Evolutionary conservation across 2,888 invertebrate species (phyloP), one percentile per base, ranked within the genome.

Genomic region (Tolmerus cingulatus): DNA sequence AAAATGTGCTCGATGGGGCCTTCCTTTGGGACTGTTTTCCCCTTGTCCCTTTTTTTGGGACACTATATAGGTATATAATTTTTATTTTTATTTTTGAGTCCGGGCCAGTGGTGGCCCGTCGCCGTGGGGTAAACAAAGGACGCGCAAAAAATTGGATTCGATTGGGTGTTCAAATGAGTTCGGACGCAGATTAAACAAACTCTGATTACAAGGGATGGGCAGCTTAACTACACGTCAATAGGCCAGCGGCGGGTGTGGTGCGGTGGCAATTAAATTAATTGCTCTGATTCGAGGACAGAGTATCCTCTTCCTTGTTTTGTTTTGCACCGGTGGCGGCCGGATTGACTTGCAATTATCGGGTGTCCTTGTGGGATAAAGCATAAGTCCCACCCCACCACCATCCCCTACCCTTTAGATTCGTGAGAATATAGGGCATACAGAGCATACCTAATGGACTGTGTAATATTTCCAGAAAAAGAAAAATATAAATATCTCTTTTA

Each of bases 171-270:
- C 51, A 46, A 51, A 51, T 51, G 79, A 79, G 79, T 79, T 79
- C n/a, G 79, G 79, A 51, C 51, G n/a, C 51, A 79, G 79, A 79
- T 79, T 79, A 79, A 79, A 79, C 79, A 79, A 79, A 79, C 51
- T 46, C 79, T 79, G 79, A 79, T 79, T 79, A 79, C 79, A 79
- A 79, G 79, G 79, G 79, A 40, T 51, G 51, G 40, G 8, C 23
- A 51, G 51, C 23, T 79, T 79, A 79, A 30, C 14, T 46, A 27
- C 79, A 23, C 51, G 51, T 30, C 19, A 51, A 79, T 27, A 79
- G 27, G 51, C 40, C 19, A 9, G 66, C 9, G 66, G 66, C 66
- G 79, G 66, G 66, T 66, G 66, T 66, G 66, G 66, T 66, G 51
- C 27, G 23, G 51, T 27, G 51, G 51, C 51, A 79, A 79, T 79